Percentiles rank a stretch among this genome's conserved stretches.
Evolutionary conservation across 2,888 invertebrate species (phyloP).

Genomic region (Euzetes globulus): DNA sequence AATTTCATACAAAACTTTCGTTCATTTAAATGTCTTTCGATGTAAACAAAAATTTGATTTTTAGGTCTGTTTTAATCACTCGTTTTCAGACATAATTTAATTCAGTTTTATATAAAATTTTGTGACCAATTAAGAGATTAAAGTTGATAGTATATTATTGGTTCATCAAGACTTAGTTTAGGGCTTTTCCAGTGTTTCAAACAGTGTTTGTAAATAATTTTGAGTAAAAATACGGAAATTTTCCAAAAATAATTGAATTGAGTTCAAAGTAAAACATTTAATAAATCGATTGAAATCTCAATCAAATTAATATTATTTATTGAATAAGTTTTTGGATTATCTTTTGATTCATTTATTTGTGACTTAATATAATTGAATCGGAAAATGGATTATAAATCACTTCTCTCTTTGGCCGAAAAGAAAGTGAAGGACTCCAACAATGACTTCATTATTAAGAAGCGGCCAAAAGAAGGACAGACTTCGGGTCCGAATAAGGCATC

Average conservation of each 20-base stretch:
- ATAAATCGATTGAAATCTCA: neutral
- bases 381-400: slow-evolving; percentile 24
- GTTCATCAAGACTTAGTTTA: too few relatives aligned
- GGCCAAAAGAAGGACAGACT: neutral
- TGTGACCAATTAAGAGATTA: too few relatives aligned
- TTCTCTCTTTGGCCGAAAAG: slow-evolving; percentile 18
- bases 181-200: too few relatives aligned
- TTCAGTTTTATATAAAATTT: too few relatives aligned
- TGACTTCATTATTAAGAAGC: neutral
- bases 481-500: slow-evolving; percentile 20
- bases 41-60: neutral
- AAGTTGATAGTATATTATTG: too few relatives aligned
- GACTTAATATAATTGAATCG: neutral
- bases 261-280: neutral
- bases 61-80: too few relatives aligned
- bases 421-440: neutral
- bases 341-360: neutral
- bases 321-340: neutral
- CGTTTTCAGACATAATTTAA: too few relatives aligned
- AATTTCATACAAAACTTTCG: neutral
- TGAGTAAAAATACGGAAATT: neutral
- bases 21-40: neutral
- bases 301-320: neutral
- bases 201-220: too few relatives aligned
- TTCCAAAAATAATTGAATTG: neutral